Conservation (phyloP, 2,113 vertebrate species). For the Myodes glareolus region DNA sequence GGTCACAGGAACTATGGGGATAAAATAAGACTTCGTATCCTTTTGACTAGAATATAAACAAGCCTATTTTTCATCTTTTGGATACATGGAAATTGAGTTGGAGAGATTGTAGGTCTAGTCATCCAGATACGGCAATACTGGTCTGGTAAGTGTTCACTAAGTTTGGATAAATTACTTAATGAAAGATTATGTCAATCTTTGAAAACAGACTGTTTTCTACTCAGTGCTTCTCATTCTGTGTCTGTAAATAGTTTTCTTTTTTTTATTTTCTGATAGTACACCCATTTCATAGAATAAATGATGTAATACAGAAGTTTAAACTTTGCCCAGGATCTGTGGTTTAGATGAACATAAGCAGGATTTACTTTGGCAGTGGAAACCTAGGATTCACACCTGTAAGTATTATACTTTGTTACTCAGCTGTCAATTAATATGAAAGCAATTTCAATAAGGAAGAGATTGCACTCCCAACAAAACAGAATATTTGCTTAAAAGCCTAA, state of each 20-base stretch:
- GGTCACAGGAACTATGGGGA: background rate
- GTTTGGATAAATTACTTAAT: background rate
- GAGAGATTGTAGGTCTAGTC: background rate
- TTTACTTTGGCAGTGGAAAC: background rate
- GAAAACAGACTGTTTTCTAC: background rate
- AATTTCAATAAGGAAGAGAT: background rate
- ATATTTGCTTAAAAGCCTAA: background rate
- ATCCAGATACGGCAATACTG: too few relatives aligned
- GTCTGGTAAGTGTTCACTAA: background rate
- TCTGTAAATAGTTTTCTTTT: background rate
- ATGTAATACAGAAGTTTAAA: background rate
- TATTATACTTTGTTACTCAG: fast-evolving
- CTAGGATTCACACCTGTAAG: background rate
- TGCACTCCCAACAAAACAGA: background rate
- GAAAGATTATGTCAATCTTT: background rate
- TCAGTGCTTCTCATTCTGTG: background rate
- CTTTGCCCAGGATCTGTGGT: fast-evolving
- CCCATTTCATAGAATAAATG: background rate
- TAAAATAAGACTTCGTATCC: background rate
- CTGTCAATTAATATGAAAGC: fast-evolving
- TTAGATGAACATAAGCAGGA: fast-evolving
- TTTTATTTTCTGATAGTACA: background rate
- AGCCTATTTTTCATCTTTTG: background rate
- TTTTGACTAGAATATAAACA: background rate
- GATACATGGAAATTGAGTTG: background rate